Base-by-base conservation (phyloP, 2,888 invertebrate species). In the Drosophila buzzatii region DNA sequence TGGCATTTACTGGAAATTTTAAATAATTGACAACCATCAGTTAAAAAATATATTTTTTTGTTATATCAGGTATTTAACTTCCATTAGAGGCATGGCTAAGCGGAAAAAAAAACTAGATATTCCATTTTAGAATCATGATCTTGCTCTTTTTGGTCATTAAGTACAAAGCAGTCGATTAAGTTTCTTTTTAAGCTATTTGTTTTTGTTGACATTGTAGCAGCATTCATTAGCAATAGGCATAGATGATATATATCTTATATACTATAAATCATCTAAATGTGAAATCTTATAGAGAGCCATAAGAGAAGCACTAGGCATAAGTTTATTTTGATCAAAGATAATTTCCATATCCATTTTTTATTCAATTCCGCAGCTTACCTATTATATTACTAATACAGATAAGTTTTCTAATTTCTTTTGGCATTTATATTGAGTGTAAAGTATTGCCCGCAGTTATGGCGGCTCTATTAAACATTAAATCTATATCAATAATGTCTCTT, bases 221-320 rank as follows among this genome's bases (percentile, higher is more conserved):
- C 31, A 10, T 9, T n/a, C n/a, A 5, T 5, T 31, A 31, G 27
- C 27, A 31, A 27, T 27, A 47, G 23, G 27, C 16, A 16, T 23
- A 8, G 16, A 6, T 27, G 1, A 47, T 27, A 20, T 45, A 12
- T 44, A 20, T 23, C 4, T 18, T 44, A 20, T 42, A 23, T 20
- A 23, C 14, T 20, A 23, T 23, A 44, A 12, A 20, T 20, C 2
- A 9, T 18, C 18, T 14, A 35, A 0, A 3, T 35, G 10, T 4
- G 10, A 12, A 35, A 39, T 39, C 39, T 8, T 16, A 16, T n/a
- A 39, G 7, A 39, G 27, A 27, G 1, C 6, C 8, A 39, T 16
- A 16, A 16, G 12, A n/a, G 27, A 49, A 49, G 49, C 49, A 31
- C 31, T 49, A 49, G 49, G 49, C 49, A 49, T 27, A 27, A 31